Base-by-base conservation (phyloP, 2,113 vertebrate genomes). In the Microcebus jonahi region DNA sequence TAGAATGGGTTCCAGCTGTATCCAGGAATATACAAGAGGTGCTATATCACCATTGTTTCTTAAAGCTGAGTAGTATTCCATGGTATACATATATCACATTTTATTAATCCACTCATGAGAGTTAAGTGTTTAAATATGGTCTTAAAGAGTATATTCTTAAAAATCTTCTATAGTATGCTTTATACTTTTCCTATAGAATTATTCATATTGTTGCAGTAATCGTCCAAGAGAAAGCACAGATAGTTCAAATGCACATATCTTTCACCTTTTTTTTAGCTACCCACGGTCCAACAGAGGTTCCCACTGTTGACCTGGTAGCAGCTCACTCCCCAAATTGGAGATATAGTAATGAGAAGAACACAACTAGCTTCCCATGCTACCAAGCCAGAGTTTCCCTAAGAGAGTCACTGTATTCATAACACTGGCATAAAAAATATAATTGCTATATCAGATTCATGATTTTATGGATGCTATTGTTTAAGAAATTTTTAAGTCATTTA, bases 381-480 rank as follows among this genome's bases (percentile, higher is more conserved):
- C 57, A 92, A 45, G 53, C 79, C 57, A 82, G 23, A 73, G 57
- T 12, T 75, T 75, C 81, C 39, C 57, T 65, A 73, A 39, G n/a
- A 55, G 25, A 9, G 21, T 68, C 11, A 27, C 73, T 53, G 15
- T 21, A 11, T 63, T 53, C 59, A 63, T 20, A 76, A 59, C 27
- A 65, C 15, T 14, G 61, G 68, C 10, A 65, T 55, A 45, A 95
- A 96, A 82, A 53, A 53, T 23, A 6, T 59, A 55, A 77, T 21
- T 67, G 70, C 55, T 7, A 9, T 0, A 83, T 50, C 29, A 84
- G 31, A 89, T 12, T 59, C 4, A 48, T 55, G 55, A 81, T 84
- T 96, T 90, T 57, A 92, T 45, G 50, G 36, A 13, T 81, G 31
- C n/a, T 84, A 87, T 2, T 86, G 61, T 39, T 88, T 88, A 96